Evolutionary conservation across 1,140 invertebrate genomes (phyloP), one percentile per base, ranked within the genome.

Genomic region (Bombus sylvicola): DNA sequence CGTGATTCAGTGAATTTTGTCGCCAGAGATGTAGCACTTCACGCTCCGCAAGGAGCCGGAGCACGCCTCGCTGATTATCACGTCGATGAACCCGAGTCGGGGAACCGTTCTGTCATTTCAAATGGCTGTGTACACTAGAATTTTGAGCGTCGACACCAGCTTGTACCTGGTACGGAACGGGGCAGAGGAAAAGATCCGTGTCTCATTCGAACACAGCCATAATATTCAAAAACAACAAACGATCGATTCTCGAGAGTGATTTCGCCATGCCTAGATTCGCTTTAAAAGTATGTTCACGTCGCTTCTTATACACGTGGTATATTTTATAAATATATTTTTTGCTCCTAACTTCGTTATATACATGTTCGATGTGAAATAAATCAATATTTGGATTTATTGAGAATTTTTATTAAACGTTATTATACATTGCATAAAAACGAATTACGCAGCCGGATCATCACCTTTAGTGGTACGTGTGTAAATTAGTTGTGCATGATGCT

Each of bases 401-500:
- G 10, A 37, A 69, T 87, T 84, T 92, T 93, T 93, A 93, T 94
- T 93, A 92, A 93, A 92, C 84, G 69, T 85, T 88, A 85, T 87
- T 93, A 89, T 88, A 93, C 85, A 92, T 86, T 62, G 75, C 73
- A 71, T 85, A 86, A 28, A 73, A 71, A 84, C 57, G 34, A 78
- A 84, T 95, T 96, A 96, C 57, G 95, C 92, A 69, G 93, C 95
- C 71, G 95, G 96, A 94, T 98, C 98, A 94, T 99, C 98, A 92
- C 97, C 98, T 96, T 99, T 99, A 72, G 98, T 99, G 66, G 98
- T 98, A 93, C 99, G 97, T 57, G 99, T 99, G 96, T 99, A 99
- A 92, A 99, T 99, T 69, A 99, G 96, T 96, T 99, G 99, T 64
- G 98, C 98, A 96, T 98, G 98, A 96, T 99, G 99, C 95, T 99